Conservation (phyloP, 2,113 vertebrate species). For the Paratilapia polleni region DNA sequence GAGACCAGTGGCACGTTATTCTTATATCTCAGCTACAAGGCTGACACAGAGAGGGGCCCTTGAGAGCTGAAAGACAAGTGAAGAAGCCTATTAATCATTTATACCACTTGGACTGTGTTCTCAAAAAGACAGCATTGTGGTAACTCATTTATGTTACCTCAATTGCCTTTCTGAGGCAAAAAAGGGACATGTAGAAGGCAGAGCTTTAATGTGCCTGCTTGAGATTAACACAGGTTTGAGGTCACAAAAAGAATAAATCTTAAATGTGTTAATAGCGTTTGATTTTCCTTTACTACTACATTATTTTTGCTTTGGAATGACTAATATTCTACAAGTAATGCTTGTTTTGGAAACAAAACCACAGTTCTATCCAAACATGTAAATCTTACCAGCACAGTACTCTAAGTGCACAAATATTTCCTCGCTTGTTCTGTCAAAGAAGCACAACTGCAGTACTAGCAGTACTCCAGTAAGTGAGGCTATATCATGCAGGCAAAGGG, state of each 20-base stretch:
- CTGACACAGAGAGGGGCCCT: slow-evolving; percentile 56
- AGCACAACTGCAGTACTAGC: not conserved
- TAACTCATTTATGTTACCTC: slow-evolving; percentile 70
- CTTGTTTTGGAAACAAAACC: slow-evolving; percentile 35
- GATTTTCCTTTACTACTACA: not conserved
- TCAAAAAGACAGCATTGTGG: slow-evolving; percentile 61
- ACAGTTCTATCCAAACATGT: not conserved
- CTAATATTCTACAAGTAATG: not conserved
- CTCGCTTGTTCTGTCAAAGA: slow-evolving; percentile 10
- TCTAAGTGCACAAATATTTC: slow-evolving; percentile 4
- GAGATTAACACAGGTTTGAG: not conserved
- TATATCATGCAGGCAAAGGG: not conserved
- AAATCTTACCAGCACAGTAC: not conserved
- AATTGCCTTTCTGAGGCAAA: slow-evolving; percentile 42
- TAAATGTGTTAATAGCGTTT: not conserved
- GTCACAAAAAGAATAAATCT: not conserved
- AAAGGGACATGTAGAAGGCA: slow-evolving; percentile 12
- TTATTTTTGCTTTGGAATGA: slow-evolving; percentile 3
- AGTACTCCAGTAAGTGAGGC: not conserved
- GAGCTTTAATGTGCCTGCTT: not conserved
- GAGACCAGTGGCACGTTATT: slow-evolving; percentile 38
- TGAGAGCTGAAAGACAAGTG: slow-evolving; percentile 68
- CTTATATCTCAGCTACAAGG: slow-evolving; percentile 56
- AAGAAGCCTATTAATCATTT: slow-evolving; percentile 74
- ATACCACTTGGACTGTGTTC: slow-evolving; percentile 59